Conservation (phyloP, 2,113 vertebrate genomes). For the Calypte anna region DNA sequence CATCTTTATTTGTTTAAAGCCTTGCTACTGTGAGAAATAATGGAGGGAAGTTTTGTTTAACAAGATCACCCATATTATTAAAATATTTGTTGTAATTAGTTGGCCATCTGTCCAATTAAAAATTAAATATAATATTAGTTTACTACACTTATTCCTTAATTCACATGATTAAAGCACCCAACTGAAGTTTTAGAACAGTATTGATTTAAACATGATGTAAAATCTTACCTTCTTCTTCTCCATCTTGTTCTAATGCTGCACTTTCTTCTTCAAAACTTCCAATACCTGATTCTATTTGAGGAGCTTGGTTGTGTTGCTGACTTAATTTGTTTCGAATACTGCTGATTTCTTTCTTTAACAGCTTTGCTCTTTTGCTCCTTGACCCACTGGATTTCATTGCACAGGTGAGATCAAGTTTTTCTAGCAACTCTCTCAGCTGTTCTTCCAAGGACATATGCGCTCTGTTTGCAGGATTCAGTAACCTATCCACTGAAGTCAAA, state of each 20-base stretch:
- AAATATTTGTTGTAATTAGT: neutral
- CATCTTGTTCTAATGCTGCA: constrained; percentile 65
- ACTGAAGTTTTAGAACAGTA: neutral
- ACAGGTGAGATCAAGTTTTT: constrained; percentile 92
- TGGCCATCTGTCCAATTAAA: neutral
- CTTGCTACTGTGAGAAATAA: neutral
- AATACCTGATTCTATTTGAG: constrained; percentile 69
- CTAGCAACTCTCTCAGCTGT: constrained; percentile 91
- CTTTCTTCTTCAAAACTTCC: constrained; percentile 78
- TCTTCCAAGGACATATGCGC: constrained; percentile 86
- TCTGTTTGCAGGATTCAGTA: constrained; percentile 88
- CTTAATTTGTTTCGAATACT: constrained; percentile 87
- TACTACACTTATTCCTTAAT: neutral
- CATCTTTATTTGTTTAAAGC: neutral
- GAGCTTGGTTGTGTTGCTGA: constrained; percentile 79
- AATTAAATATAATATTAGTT: neutral
- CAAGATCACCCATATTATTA: neutral
- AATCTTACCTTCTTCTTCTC: constrained; percentile 82
- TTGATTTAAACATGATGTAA: neutral
- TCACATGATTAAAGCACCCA: neutral
- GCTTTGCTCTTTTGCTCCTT: constrained; percentile 91
- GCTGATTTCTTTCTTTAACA: constrained; percentile 92
- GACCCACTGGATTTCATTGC: constrained; percentile 97
- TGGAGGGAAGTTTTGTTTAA: neutral
- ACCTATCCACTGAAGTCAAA: constrained; percentile 87